Evolutionary conservation across 2,888 invertebrate species (phyloP), one percentile per base, ranked within the genome.

Genomic region (Lymantria monacha): DNA sequence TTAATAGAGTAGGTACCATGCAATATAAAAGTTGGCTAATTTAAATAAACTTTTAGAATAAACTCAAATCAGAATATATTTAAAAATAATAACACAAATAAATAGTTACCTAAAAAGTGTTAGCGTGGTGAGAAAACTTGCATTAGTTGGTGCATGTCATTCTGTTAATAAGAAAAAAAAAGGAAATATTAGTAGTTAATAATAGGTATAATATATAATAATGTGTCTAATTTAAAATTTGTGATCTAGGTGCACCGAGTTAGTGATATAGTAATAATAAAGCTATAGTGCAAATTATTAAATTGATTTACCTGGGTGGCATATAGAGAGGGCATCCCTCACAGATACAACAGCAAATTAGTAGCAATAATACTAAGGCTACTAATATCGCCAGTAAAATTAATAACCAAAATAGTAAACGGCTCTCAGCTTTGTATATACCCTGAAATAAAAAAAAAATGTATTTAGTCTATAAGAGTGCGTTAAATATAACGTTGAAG

Each of bases 281-380:
- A 64, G 53, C 61, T 33, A 9, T 53, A 3, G 15, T 14, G 41
- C 41, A 54, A 42, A 55, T 36, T 42, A 42, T 33, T 14, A 22
- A 45, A 22, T 7, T 36, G 13, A 42, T 59, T 85, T 92, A 94
- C 94, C 95, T 94, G 47, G 95, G 93, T 48, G 95, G 95, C 85
- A 94, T 94, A 70, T 95, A 96, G 47, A 96, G 92, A n/a, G 96
- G 96, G 74, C 97, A 97, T 70, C 95, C 95, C 66, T 95, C 95
- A 75, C 96, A 97, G 59, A 96, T 94, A 74, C 97, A 97, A 83
- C 97, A 97, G 54, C 96, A 92, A 57, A 97, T 93, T 45, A 97
- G 88, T 48, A 94, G 92, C 52, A 96, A 83, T 60, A 96, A 92
- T 10, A 95, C 93, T 30, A 96, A 70, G 0, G 96, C 93, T 62